These are phyloP conservation scores for Sphaerolaimus hirsutus DNA, from an alignment of 2,888 invertebrate genomes.

Conservation along the genomic window DNA sequence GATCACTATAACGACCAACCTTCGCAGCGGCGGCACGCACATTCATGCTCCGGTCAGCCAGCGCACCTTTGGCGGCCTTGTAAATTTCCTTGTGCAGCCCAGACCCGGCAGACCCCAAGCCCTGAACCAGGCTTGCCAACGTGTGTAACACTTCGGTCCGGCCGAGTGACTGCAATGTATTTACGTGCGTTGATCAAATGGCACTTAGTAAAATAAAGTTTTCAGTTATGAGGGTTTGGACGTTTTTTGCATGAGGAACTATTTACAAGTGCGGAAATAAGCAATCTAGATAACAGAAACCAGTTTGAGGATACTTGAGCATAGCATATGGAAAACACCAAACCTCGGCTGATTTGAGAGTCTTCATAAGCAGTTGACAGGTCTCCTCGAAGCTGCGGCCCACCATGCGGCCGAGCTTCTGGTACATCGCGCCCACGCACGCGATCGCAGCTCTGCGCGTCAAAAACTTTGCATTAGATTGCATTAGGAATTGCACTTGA, in stretches of 20 bases:
- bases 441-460: constrained; percentile 85
- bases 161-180: constrained; percentile 56
- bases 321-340: not conserved
- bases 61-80: constrained; percentile 58
- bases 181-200: too few species aligned
- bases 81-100: constrained; percentile 65
- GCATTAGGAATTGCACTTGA: too few species aligned
- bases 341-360: constrained; percentile 60
- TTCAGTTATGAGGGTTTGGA: too few species aligned
- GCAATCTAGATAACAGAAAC: too few species aligned
- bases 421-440: constrained; percentile 79
- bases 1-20: constrained; percentile 33
- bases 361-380: constrained; percentile 64
- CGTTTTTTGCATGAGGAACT: too few species aligned
- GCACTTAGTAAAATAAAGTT: too few species aligned
- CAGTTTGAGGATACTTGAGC: too few species aligned
- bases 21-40: constrained; percentile 74
- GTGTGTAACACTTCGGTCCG: constrained; percentile 89
- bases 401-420: constrained; percentile 91
- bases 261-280: too few species aligned
- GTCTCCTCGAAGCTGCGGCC: constrained; percentile 94
- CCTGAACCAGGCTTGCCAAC: constrained; percentile 65
- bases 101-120: constrained; percentile 76
- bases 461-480: too few species aligned
- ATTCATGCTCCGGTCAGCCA: constrained; percentile 69